Percentiles rank a stretch among this genome's conserved stretches.
These are phyloP conservation scores for Macrobrachium rosenbergii DNA, from an alignment of 1,140 invertebrate genomes.

Conservation along the genomic window DNA sequence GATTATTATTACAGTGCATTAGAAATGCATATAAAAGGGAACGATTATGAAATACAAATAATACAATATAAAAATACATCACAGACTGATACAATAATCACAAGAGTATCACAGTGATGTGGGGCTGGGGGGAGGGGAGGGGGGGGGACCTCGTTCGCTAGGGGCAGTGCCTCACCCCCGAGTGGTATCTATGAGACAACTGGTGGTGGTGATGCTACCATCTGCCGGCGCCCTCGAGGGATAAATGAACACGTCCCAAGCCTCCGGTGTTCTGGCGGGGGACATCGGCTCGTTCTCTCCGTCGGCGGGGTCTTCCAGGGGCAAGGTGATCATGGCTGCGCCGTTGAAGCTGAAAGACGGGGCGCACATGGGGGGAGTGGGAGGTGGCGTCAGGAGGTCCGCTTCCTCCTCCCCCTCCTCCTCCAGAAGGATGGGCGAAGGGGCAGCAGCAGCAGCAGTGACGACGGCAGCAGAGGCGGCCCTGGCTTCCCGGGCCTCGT, in stretches of 20 bases:
- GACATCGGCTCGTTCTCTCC: slow-evolving; percentile 31
- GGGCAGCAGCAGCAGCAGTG: not conserved
- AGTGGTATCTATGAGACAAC: not conserved
- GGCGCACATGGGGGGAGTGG: not conserved
- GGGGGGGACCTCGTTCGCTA: not conserved
- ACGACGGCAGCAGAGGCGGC: no score
- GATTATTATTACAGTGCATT: slow-evolving; percentile 17
- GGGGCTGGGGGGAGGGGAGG: not conserved
- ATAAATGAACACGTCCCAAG: slow-evolving; percentile 52
- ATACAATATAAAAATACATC: slow-evolving; percentile 27
- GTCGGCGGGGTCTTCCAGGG: slow-evolving; percentile 26
- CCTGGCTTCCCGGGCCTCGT: slow-evolving; percentile 39
- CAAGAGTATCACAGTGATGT: slow-evolving; percentile 2
- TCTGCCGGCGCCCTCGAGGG: not conserved
- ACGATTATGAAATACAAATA: slow-evolving; percentile 35
- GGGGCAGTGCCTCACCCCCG: not conserved
- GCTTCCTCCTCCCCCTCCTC: not conserved
- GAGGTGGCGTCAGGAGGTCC: slow-evolving; percentile 34
- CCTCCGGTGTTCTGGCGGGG: slow-evolving; percentile 20
- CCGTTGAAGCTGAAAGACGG: not conserved
- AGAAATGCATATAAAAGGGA: not conserved
- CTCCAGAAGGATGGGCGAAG: not conserved
- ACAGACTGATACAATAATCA: slow-evolving; percentile 24
- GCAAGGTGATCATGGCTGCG: not conserved
- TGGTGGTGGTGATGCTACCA: not conserved